phyloP scores from a whole-genome alignment of 37 sponge, comb jelly and placozoan genomes.

The Oscarella lobularis region DNA sequence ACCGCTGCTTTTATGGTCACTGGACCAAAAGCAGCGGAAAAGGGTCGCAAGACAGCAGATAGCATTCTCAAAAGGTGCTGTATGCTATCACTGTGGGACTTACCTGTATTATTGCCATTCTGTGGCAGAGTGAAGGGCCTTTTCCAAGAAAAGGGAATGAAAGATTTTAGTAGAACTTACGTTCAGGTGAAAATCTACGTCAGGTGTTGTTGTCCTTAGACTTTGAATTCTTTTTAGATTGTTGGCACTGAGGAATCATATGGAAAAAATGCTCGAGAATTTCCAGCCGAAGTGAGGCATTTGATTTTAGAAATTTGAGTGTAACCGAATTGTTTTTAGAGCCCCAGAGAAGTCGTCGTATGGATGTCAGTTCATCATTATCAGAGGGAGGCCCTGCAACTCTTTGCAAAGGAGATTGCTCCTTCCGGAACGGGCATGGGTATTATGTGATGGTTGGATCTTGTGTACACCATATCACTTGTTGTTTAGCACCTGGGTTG shows the following conservation, averaged over 20 bases:
- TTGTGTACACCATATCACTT: neutral
- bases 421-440: conserved; percentile 96
- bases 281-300: neutral
- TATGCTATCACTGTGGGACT: neutral
- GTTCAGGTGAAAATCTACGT: conserved; percentile 37
- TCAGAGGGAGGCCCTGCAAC: conserved; percentile 62
- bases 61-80: conserved; percentile 27
- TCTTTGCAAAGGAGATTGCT: conserved; percentile 76
- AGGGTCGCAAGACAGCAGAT: conserved; percentile 56
- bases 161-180: conserved; percentile 48
- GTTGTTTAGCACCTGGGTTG: conserved; percentile 69
- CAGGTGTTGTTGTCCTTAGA: neutral
- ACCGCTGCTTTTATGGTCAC: conserved; percentile 52
- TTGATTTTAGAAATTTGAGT: neutral
- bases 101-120: neutral
- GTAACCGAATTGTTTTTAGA: neutral
- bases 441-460: neutral
- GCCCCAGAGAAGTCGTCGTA: conserved; percentile 48
- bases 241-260: conserved; percentile 17
- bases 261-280: conserved; percentile 8
- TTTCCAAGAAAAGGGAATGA: conserved; percentile 37
- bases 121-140: conserved; percentile 45
- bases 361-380: conserved; percentile 75
- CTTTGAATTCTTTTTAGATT: neutral
- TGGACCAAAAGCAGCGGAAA: conserved; percentile 72